Base-by-base conservation (phyloP, 2,113 vertebrate species). In the Psittacus erithacus region DNA sequence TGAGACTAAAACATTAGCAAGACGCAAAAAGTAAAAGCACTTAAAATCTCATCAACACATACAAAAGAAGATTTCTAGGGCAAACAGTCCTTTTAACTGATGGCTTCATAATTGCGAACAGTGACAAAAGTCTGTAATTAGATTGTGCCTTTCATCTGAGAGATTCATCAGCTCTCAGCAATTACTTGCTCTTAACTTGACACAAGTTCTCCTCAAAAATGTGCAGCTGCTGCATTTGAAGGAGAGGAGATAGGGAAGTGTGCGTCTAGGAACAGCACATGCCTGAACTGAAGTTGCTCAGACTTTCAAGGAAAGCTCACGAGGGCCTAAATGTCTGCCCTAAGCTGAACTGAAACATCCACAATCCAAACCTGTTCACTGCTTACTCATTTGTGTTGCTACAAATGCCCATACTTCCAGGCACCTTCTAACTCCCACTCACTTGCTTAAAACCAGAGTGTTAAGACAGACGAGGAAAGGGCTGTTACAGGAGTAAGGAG, bases 341-440 rank as follows among this genome's bases (percentile, higher is more conserved):
- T 69, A 65, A 92, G 41, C 75, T 94, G 94, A 95, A 92, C 47
- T 1, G 7, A 88, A 81, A 78, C 47, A 93, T 91, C 81, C 84
- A 70, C 93, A 89, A 71, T 44, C 81, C 74, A 89, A 95, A 95
- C 24, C 35, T 57, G 6, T 57, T 91, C 7, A 0, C 64, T 94
- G 52, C 88, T 93, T 81, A 93, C 65, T 95, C 74, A 84, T 75
- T 78, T 82, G 65, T 57, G 65, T 29, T 60, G 63, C 88, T 91
- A 82, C 85, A 94, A 79, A 57, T 41, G 67, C 78, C 53, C n/a
- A 4, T 77, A 27, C 55, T 95, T 84, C 89, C 83, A 92, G 75
- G 57, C 77, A 96, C 69, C 86, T 93, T 85, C 81, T 27, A n/a
- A 75, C 94, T 95, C 92, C 87, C 70, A 91, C 90, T 92, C 87